Base-by-base conservation (phyloP, 2,888 invertebrate species). In the Phasia obesa region DNA sequence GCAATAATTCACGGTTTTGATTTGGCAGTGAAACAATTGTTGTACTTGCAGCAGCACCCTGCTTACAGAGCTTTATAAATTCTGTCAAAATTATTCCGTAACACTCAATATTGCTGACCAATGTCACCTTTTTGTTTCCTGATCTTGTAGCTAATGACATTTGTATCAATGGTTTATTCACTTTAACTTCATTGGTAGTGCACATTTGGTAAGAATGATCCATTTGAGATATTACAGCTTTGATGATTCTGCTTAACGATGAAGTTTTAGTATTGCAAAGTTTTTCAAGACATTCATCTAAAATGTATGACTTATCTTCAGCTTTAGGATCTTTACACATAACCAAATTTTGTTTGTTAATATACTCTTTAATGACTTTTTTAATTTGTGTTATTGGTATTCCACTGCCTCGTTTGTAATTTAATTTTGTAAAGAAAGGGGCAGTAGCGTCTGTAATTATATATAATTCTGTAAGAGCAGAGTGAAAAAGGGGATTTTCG, bases 121-220 rank as follows among this genome's bases (percentile, higher is more conserved):
- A 91, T 0, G 98, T 98, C 69, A 97, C 97, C 93, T 97, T 97
- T 90, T 98, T 98, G 90, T 97, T 97, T 23, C 96, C 96, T 23
- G 95, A 94, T 79, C 98, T 92, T n/a, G 94, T 94, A 21, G 94
- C 94, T 6, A 97, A 93, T 17, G 94, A 94, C 92, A 98, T 94
- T 86, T 93, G 94, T 85, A 98, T 94, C 4, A 96, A 95, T 42
- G 95, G 94, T 64, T 97, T 92, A 89, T 95, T 94, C 88, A 95
- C 95, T 86, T 88, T 88, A 21, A 92, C 91, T 47, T 88, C 90
- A 70, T 88, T 91, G 44, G 87, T 88, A 60, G 88, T 90, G 78
- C 90, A 88, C 92, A 92, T 92, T 65, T 91, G 90, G 82, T 89
- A 92, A 0, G 90, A 89, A 74, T 91, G 90, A 57, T 89, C 87